Evolutionary conservation across 2,888 invertebrate species (phyloP).

Genomic region (Hypercompe scribonia): DNA sequence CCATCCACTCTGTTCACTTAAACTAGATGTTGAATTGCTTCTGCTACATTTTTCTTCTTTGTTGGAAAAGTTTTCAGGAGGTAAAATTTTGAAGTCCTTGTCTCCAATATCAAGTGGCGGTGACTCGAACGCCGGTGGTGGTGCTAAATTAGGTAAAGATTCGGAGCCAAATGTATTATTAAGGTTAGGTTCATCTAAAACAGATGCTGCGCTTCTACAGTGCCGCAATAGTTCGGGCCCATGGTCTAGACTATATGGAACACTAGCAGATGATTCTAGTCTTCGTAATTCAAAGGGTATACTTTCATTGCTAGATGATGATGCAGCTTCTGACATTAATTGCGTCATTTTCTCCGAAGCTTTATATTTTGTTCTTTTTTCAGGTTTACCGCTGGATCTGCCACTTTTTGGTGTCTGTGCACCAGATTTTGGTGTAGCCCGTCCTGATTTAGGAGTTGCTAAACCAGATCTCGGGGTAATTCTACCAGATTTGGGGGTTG

Average conservation of each 20-base stretch:
- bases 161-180: slow-evolving; percentile 88
- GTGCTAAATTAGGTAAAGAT: slow-evolving; percentile 90
- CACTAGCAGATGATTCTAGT: slow-evolving; percentile 87
- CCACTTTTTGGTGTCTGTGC: slow-evolving; percentile 87
- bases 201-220: slow-evolving; percentile 86
- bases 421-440: slow-evolving; percentile 79
- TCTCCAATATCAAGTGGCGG: slow-evolving; percentile 83
- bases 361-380: slow-evolving; percentile 80
- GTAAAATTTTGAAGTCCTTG: slow-evolving; percentile 83
- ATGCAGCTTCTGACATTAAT: slow-evolving; percentile 85
- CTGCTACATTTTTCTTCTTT: slow-evolving; percentile 77
- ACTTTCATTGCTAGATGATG: slow-evolving; percentile 87
- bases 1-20: slow-evolving; percentile 96
- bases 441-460: slow-evolving; percentile 80
- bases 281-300: slow-evolving; percentile 82
- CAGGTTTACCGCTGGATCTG: slow-evolving; percentile 82
- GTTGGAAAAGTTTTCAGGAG: slow-evolving; percentile 81
- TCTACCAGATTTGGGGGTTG: slow-evolving; percentile 79
- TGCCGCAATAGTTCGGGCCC: slow-evolving; percentile 83
- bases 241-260: slow-evolving; percentile 88
- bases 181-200: slow-evolving; percentile 85
- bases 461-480: slow-evolving; percentile 80
- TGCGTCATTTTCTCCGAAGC: slow-evolving; percentile 85
- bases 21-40: slow-evolving; percentile 88
- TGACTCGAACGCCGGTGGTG: slow-evolving; percentile 87